Conservation (phyloP, 2,113 vertebrate genomes). For the Coptodon rendalli region DNA sequence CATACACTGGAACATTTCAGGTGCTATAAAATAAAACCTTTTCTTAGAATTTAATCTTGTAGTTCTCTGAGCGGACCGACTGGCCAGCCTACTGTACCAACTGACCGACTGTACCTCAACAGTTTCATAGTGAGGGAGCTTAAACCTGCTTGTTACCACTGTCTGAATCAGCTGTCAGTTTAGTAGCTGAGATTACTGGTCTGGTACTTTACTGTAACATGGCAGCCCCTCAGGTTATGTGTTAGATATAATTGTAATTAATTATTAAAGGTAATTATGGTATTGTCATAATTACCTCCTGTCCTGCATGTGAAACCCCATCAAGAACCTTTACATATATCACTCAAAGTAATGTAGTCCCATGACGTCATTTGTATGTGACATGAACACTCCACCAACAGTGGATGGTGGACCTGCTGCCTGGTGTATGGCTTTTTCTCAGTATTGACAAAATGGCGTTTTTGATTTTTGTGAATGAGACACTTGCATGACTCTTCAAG, state of each 20-base stretch:
- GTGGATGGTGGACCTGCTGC: not conserved
- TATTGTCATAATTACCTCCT: not conserved
- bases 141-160: not conserved
- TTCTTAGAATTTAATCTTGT: not conserved
- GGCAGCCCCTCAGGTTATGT: not conserved
- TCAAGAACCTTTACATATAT: not conserved
- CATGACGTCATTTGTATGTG: not conserved
- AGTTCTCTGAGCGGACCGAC: not conserved
- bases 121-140: not conserved
- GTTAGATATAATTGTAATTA: not conserved
- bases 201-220: not conserved
- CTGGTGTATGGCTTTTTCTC: not conserved
- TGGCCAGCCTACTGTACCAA: accelerated
- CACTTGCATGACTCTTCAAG: not conserved
- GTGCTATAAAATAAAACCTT: not conserved
- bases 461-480: not conserved
- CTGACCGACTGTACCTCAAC: not conserved
- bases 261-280: not conserved
- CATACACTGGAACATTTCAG: not conserved
- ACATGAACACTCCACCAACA: not conserved
- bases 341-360: not conserved
- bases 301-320: not conserved
- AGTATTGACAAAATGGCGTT: not conserved
- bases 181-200: not conserved
- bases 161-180: not conserved